Conservation (phyloP, 2,797 vertebrate species). For the Triplophysa bombifrons region DNA sequence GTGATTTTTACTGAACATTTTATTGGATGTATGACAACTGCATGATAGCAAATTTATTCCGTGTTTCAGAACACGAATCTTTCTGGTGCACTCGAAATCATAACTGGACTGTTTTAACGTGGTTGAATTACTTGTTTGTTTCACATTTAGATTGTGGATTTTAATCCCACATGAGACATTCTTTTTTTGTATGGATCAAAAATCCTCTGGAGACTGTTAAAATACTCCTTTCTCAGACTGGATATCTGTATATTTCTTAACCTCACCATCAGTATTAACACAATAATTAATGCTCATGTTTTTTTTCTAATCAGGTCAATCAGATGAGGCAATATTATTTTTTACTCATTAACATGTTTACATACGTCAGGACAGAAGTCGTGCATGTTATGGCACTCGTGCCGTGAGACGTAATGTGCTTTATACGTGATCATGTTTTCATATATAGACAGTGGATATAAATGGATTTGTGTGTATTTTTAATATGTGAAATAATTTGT, state of each 20-base stretch:
- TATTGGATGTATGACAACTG: slow-evolving; percentile 36
- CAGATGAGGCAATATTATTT: slow-evolving; percentile 51
- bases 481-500: slow-evolving; percentile 40
- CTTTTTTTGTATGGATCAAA: background rate
- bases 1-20: slow-evolving; percentile 14
- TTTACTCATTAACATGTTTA: slow-evolving; percentile 37
- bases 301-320: slow-evolving; percentile 60
- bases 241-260: slow-evolving; percentile 40
- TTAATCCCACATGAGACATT: too few relatives aligned
- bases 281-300: slow-evolving; percentile 22
- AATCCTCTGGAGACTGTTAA: slow-evolving; percentile 49
- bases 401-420: slow-evolving; percentile 40
- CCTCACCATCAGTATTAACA: slow-evolving; percentile 64
- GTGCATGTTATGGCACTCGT: slow-evolving; percentile 50
- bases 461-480: slow-evolving; percentile 51
- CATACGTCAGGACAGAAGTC: slow-evolving; percentile 34
- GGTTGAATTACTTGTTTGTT: background rate
- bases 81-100: background rate
- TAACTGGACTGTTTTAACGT: background rate
- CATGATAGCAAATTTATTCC: slow-evolving; percentile 3
- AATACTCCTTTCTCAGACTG: background rate
- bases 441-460: slow-evolving; percentile 31
- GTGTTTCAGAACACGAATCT: background rate
- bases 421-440: slow-evolving; percentile 40
- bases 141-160: background rate